Conservation (phyloP, 1,140 invertebrate species). For the Mylabris phalerata region DNA sequence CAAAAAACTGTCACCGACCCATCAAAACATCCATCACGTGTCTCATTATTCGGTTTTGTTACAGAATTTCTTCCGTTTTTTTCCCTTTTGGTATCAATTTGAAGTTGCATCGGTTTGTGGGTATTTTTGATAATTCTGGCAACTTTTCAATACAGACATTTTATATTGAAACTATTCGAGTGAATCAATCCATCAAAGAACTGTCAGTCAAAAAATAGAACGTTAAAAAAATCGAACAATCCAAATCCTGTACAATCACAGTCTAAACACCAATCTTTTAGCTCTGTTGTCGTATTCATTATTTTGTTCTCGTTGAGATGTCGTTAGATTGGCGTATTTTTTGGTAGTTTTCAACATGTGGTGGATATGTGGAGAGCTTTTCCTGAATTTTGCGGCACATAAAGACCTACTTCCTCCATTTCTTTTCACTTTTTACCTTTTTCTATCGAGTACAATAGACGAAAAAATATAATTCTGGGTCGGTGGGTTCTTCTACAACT, state of each 20-base stretch:
- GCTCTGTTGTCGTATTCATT: too few species aligned
- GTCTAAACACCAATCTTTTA: constrained; percentile 8
- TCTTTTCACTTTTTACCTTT: constrained; percentile 24
- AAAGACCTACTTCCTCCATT: neutral
- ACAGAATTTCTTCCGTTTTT: too few species aligned
- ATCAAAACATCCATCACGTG: constrained; percentile 24
- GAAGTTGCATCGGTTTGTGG: too few species aligned
- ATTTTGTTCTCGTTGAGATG: constrained; percentile 14
- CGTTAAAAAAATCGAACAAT: constrained; percentile 1
- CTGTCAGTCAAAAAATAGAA: constrained; percentile 23
- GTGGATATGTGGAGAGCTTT: constrained; percentile 22
- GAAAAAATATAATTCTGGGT: constrained; percentile 5
- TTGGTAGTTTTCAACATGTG: neutral
- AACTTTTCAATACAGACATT: too few species aligned
- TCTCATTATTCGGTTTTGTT: neutral
- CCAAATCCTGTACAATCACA: neutral
- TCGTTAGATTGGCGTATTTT: constrained; percentile 4
- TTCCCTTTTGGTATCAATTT: too few species aligned
- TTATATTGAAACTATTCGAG: neutral
- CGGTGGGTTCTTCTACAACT: constrained; percentile 11
- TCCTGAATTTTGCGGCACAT: constrained; percentile 6
- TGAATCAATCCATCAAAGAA: constrained; percentile 23
- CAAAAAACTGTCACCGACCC: constrained; percentile 11
- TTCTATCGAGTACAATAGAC: constrained; percentile 12
- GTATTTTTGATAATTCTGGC: too few species aligned